Conservation (phyloP, 1,140 invertebrate species). For the Lasioglossum albipes region DNA sequence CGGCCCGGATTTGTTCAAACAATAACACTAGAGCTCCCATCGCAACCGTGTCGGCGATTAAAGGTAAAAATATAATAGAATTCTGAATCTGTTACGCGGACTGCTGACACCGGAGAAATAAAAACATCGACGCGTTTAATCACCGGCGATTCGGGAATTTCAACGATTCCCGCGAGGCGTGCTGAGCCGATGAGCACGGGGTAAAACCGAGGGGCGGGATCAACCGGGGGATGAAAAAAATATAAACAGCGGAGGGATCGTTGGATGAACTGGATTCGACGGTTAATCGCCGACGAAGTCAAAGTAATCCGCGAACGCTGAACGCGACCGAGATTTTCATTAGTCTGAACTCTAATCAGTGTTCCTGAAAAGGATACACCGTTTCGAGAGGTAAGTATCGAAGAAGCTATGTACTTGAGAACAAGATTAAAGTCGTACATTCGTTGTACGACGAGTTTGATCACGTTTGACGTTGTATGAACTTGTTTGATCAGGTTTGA, state of each 20-base stretch:
- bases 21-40: slow-evolving; percentile 13
- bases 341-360: slow-evolving; percentile 68
- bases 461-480: too few relatives aligned
- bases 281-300: not conserved
- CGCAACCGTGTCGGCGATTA: slow-evolving; percentile 17
- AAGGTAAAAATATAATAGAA: slow-evolving; percentile 18
- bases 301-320: not conserved
- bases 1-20: slow-evolving; percentile 24
- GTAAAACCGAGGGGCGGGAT: not conserved
- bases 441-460: too few relatives aligned
- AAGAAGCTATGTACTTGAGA: slow-evolving; percentile 63
- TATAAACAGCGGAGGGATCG: too few relatives aligned
- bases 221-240: not conserved
- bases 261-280: not conserved
- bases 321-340: slow-evolving; percentile 24
- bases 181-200: too few relatives aligned
- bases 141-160: slow-evolving; percentile 12
- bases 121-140: slow-evolving; percentile 25
- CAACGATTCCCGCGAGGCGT: not conserved
- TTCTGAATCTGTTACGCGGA: not conserved
- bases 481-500: too few relatives aligned
- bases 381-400: slow-evolving; percentile 63
- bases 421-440: not conserved
- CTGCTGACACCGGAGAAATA: not conserved
- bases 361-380: slow-evolving; percentile 42